Evolutionary conservation across 2,113 vertebrate species (phyloP), one percentile per base, ranked within the genome.

Genomic region (Deroptyus accipitrinus): DNA sequence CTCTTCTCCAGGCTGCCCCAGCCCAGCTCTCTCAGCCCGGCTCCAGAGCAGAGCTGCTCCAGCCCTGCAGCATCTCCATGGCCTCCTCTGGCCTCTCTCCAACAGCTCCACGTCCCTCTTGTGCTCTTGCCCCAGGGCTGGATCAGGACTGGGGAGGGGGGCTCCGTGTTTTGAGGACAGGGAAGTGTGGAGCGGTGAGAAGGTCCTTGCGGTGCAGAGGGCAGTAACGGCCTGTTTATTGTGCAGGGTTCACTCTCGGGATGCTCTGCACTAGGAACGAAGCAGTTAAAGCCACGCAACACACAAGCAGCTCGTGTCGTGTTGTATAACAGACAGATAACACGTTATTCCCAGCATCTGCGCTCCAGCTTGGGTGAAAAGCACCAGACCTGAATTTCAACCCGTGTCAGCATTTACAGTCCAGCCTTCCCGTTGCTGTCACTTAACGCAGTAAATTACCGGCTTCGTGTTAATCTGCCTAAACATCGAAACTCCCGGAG

Each of bases 151-250:
- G n/a, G 13, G 19, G 67, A 7, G 48, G 9, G 9, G 17, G 17
- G 18, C 20, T 48, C 44, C 20, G 44, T 13, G 11, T 13, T 48
- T 11, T 24, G n/a, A 12, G 54, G 59, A 4, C 5, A 8, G 28
- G n/a, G 3, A 7, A 28, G 31, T 2, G 4, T 2, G 3, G 17
- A 0, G 2, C 5, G 41, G 5, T 23, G 80, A 16, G 89, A 54
- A 42, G 52, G n/a, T 63, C 70, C 67, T 0, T 1, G 75, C 0
- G 22, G 42, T 17, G 11, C 70, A 31, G 72, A 12, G 3, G 15
- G 18, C 51, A 17, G 66, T 3, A 2, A 8, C 0, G 2, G 4
- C 14, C 16, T 2, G 0, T 14, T 42, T 1, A 4, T 4, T 24
- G 33, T 6, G 1, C 24, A 2, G 59, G 41, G 24, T 24, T 63